A percentile compares a stretch with the other conserved stretches of the same genome.
phyloP scores from a whole-genome alignment of 2,113 vertebrate genomes.

The Otis tarda region DNA sequence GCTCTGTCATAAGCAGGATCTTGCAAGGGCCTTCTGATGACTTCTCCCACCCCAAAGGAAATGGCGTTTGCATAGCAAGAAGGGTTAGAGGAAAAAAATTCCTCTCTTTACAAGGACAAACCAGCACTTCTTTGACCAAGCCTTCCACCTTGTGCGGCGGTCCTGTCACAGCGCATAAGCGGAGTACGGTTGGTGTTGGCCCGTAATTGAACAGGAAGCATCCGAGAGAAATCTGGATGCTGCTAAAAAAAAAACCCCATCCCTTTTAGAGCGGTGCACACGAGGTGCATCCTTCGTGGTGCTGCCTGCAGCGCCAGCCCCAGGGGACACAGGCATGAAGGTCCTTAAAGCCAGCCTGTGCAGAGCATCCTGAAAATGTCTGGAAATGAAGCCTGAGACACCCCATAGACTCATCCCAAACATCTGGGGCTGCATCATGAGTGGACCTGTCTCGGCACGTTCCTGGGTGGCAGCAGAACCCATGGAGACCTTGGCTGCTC shows the following conservation, averaged over 20 bases:
- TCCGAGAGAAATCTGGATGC: not conserved
- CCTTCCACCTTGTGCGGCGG: not conserved
- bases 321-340: accelerated
- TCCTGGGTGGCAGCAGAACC: not conserved
- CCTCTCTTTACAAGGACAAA: not conserved
- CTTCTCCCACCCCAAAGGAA: conserved; percentile 49
- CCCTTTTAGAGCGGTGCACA: not conserved
- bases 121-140: not conserved
- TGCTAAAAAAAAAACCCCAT: not conserved
- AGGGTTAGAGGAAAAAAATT: not conserved
- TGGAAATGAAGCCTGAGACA: not conserved
- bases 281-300: accelerated
- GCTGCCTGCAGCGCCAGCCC: accelerated
- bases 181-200: not conserved
- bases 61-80: conserved; percentile 38
- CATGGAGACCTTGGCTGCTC: not conserved
- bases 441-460: not conserved
- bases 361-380: not conserved
- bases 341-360: not conserved
- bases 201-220: not conserved
- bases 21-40: conserved; percentile 20
- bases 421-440: accelerated
- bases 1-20: conserved; percentile 69
- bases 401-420: too few relatives aligned
- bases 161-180: not conserved